These are phyloP conservation scores for Rhea americana DNA, from an alignment of 2,113 vertebrate genomes.

Conservation along the genomic window DNA sequence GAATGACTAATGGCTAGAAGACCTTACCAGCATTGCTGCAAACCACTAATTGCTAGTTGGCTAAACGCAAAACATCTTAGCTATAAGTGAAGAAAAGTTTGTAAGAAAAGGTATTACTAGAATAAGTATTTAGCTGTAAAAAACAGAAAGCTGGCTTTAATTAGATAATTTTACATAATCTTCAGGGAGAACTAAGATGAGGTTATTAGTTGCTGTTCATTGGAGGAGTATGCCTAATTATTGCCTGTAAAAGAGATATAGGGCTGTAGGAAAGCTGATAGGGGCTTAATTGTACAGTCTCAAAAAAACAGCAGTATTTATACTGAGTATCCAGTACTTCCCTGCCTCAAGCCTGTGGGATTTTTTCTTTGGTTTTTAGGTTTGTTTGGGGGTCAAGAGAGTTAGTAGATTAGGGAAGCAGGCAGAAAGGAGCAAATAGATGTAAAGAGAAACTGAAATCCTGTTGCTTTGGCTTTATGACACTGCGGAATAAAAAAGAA, in stretches of 20 bases:
- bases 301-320: background rate
- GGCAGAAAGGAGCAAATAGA: background rate
- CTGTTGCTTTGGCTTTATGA: background rate
- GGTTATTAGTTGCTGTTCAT: background rate
- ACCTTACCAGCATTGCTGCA: background rate
- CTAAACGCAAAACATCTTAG: background rate
- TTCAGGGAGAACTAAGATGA: background rate
- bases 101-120: background rate
- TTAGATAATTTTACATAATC: background rate
- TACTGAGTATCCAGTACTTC: background rate
- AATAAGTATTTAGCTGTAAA: background rate
- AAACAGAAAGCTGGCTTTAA: background rate
- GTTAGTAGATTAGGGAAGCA: background rate
- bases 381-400: background rate
- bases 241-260: background rate
- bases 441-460: background rate
- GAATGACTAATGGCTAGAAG: background rate
- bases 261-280: background rate
- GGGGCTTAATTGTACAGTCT: rapidly evolving
- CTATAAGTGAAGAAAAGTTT: background rate
- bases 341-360: background rate
- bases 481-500: background rate
- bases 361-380: background rate
- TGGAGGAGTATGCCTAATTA: background rate
- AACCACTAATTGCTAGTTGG: background rate